A percentile compares a stretch with the other conserved stretches of the same genome.
These are phyloP conservation scores for Isichthys henryi DNA, from an alignment of 2,113 vertebrate genomes.

Conservation along the genomic window DNA sequence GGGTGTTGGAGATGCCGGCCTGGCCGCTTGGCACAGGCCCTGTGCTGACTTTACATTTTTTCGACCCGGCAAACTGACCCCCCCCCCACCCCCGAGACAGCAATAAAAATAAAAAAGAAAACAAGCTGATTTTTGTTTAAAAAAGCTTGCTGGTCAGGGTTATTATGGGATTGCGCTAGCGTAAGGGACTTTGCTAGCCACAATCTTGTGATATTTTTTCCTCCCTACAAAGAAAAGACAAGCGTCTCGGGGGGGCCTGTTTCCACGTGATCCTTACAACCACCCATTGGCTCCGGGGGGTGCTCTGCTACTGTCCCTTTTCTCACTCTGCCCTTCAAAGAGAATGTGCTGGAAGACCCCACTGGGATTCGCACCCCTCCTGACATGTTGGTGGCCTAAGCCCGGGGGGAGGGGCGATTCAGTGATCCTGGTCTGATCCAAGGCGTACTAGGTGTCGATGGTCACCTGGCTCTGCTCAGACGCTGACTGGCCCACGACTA, in stretches of 20 bases:
- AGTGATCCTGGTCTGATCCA: background rate
- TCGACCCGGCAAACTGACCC: slow-evolving; percentile 35
- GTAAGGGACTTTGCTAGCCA: background rate
- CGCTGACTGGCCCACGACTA: background rate
- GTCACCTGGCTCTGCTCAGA: background rate
- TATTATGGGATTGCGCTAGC: slow-evolving; percentile 6
- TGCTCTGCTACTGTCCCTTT: background rate
- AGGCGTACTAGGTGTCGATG: background rate
- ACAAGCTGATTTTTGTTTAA: background rate
- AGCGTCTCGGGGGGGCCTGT: background rate
- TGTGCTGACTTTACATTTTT: background rate
- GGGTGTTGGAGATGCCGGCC: background rate
- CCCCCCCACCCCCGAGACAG: slow-evolving; percentile 22
- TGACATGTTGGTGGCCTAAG: background rate
- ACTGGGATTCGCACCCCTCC: background rate
- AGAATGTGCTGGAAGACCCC: background rate
- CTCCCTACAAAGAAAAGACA: background rate
- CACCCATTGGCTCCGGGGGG: background rate
- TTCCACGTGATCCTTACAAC: background rate
- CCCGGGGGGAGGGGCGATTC: background rate
- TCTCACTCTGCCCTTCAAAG: background rate
- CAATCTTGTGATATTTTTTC: background rate
- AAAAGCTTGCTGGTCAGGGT: background rate
- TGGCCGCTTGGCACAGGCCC: slow-evolving; percentile 21
- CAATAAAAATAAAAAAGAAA: slow-evolving; percentile 28